A percentile compares a stretch with the other conserved stretches of the same genome.
Conservation (phyloP, 64 coral and sea anemone genomes). For the Cladopsammia gracilis region DNA sequence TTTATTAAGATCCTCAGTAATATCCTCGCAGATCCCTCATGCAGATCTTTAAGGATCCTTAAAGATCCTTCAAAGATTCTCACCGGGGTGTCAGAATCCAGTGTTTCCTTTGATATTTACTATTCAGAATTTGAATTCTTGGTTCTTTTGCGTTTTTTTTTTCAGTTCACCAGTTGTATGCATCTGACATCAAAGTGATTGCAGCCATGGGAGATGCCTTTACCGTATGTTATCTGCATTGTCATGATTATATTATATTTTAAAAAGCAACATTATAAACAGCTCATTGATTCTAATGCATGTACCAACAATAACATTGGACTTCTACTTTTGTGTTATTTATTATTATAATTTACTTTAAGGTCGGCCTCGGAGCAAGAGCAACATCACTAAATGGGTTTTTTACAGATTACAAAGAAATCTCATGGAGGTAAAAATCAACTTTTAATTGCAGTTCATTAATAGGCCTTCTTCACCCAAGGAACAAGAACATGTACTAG, state of each 20-base stretch:
- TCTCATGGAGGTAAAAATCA: slow-evolving; percentile 58
- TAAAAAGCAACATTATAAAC: not conserved
- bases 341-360: not conserved
- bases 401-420: slow-evolving; percentile 47
- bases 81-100: no score
- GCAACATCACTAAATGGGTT: slow-evolving; percentile 60
- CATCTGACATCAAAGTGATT: slow-evolving; percentile 57
- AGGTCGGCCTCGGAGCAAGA: slow-evolving; percentile 64
- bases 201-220: slow-evolving; percentile 70
- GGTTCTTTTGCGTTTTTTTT: not conserved
- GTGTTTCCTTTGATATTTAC: no score
- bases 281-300: not conserved
- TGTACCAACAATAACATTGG: no score
- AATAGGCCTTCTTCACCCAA: no score
- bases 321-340: no score
- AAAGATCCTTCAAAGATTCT: no score
- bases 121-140: no score
- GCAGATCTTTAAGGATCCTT: no score
- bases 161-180: slow-evolving; percentile 41
- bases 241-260: not conserved
- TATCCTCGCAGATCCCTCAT: no score
- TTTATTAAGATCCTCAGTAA: no score
- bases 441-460: not conserved
- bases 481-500: no score
- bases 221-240: slow-evolving; percentile 39